phyloP scores from a whole-genome alignment of 53 echinoderm and acorn worm genomes.

The Mesocentrotus franciscanus region DNA sequence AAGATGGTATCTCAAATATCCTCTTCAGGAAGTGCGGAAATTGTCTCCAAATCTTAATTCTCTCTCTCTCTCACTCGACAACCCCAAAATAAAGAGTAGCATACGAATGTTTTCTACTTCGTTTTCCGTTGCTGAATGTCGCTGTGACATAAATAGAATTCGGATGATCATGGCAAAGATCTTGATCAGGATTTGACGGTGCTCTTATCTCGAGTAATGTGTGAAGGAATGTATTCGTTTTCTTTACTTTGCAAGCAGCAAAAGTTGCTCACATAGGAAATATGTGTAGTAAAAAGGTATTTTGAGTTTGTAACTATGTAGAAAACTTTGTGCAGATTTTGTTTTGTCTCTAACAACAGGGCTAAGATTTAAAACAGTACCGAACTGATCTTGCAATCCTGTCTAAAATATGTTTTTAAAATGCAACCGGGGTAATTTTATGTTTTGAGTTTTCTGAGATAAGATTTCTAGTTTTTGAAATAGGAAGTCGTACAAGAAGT shows the following conservation, averaged over 20 bases:
- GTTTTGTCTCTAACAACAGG: no score
- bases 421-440: no score
- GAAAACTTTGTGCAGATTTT: no score
- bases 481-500: no score
- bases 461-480: no score
- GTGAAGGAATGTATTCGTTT: neutral
- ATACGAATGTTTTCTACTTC: neutral
- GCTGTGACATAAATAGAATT: neutral
- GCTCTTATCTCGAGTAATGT: neutral
- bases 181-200: neutral
- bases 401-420: no score
- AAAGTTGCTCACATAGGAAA: neutral
- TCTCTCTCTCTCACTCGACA: neutral
- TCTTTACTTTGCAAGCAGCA: neutral
- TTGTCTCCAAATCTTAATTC: neutral
- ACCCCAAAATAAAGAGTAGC: neutral
- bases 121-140: constrained; percentile 17
- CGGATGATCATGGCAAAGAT: neutral
- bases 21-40: neutral
- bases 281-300: neutral
- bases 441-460: no score
- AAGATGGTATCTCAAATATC: constrained; percentile 12
- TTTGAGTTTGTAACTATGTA: no score
- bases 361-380: no score
- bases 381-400: no score